Evolutionary conservation across 2,113 vertebrate genomes (phyloP).

Genomic region (Sebastes fasciatus): DNA sequence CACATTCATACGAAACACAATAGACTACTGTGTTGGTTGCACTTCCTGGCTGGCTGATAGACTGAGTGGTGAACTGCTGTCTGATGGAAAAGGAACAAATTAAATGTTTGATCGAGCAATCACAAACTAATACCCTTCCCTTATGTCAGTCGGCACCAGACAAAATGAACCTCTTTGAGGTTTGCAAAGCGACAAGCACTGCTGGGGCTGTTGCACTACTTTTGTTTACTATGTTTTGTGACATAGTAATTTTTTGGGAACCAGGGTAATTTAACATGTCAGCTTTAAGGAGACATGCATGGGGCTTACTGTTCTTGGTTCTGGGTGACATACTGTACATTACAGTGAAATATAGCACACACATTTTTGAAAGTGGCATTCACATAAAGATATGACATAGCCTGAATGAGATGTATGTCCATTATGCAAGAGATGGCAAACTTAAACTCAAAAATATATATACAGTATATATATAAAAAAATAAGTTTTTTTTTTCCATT

Average conservation of each 20-base stretch:
- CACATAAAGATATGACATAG: background rate
- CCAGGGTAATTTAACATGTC: background rate
- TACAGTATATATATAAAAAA: too few species aligned
- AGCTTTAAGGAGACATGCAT: background rate
- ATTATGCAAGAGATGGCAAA: background rate
- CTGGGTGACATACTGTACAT: background rate
- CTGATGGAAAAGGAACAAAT: conserved; percentile 30
- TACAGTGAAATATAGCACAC: background rate
- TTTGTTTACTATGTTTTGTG: background rate
- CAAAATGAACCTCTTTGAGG: background rate
- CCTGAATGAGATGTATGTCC: background rate
- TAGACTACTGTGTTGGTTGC: background rate
- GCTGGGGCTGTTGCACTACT: background rate
- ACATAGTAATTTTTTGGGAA: background rate
- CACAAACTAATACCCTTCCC: conserved; percentile 7
- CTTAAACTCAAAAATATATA: too few species aligned
- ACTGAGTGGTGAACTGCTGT: conserved; percentile 23
- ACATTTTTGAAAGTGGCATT: background rate
- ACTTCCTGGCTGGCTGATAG: conserved; percentile 18
- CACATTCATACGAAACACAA: conserved; percentile 5
- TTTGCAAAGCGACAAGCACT: background rate
- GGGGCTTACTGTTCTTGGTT: background rate
- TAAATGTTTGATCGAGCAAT: conserved; percentile 21
- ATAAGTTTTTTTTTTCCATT: background rate
- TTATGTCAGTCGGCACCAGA: conserved; percentile 14